Conservation (phyloP, 2,113 vertebrate species). For the Motacilla tschutschensis region DNA sequence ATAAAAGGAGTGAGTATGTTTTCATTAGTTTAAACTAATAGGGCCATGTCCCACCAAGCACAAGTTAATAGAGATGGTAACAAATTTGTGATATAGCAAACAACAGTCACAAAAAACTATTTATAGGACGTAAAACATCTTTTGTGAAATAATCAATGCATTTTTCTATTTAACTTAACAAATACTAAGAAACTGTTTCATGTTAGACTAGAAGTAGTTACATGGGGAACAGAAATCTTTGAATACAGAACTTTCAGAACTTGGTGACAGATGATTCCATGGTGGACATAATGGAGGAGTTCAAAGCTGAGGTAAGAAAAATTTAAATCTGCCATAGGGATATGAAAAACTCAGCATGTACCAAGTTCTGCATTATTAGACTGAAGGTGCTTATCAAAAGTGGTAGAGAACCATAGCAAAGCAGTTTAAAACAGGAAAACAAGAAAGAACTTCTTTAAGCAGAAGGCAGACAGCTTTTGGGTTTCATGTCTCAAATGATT, state of each 20-base stretch:
- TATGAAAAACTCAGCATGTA: not conserved
- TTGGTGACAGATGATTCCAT: not conserved
- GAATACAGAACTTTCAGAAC: not conserved
- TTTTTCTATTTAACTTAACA: not conserved
- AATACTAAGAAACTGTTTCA: not conserved
- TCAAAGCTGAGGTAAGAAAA: not conserved
- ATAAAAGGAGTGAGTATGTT: not conserved
- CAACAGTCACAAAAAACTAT: not conserved
- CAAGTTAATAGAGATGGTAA: not conserved
- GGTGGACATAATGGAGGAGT: not conserved
- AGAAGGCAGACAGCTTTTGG: not conserved
- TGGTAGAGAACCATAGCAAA: not conserved
- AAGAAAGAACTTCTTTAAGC: not conserved
- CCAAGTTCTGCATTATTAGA: not conserved
- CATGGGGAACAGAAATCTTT: not conserved
- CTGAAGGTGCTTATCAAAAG: not conserved
- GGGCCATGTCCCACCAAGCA: not conserved
- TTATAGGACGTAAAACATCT: not conserved
- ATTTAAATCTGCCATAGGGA: not conserved
- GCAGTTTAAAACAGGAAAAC: not conserved
- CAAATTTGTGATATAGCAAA: not conserved
- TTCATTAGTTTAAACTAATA: not conserved
- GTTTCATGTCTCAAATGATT: not conserved
- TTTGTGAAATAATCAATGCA: not conserved
- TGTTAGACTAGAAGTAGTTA: not conserved